Evolutionary conservation across 2,888 invertebrate species (phyloP), one percentile per base, ranked within the genome.

Genomic region (Orthosia gothica): DNA sequence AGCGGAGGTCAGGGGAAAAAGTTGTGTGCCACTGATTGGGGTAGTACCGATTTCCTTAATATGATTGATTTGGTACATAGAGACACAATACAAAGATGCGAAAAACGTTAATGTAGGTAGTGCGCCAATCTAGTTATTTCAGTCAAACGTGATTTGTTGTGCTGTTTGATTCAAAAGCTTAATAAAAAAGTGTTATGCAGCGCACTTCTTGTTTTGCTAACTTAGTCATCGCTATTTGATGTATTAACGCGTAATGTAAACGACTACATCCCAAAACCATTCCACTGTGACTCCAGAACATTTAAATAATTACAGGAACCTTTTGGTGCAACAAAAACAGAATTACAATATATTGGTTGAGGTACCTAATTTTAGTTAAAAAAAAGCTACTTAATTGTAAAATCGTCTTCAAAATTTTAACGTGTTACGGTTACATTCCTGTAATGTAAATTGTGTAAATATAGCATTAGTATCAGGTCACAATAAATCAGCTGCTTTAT

Each of bases 391-490:
- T 13, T 49, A 20, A 32, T 32, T 32, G 32, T 32, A 32, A 23
- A 47, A 59, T 32, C 32, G n/a, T 70, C 49, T 70, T 70, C 5
- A 70, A 76, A 74, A 71, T 40, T 50, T 50, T 40, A 79, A 79
- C 47, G 20, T 81, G 85, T 83, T 87, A 83, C 86, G 86, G 87
- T 91, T 92, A 94, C 95, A 95, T 95, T 95, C 95, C 95, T 93
- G 92, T 89, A 91, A 92, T 92, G 90, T 93, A 93, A 93, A 93
- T 90, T 91, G 82, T 96, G 95, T 96, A 95, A 94, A 95, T 95
- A 95, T 93, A 94, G 91, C 81, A 87, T 91, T 93, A 94, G 89
- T 90, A 92, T 89, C 92, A 89, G 94, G 95, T 96, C 95, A 96
- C 95, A 96, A 95, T 95, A 95, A 94, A 87, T 89, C 86, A 91